A percentile compares a stretch with the other conserved stretches of the same genome.
phyloP scores from a whole-genome alignment of 2,797 vertebrate species.

The Steatocranus sp. region DNA sequence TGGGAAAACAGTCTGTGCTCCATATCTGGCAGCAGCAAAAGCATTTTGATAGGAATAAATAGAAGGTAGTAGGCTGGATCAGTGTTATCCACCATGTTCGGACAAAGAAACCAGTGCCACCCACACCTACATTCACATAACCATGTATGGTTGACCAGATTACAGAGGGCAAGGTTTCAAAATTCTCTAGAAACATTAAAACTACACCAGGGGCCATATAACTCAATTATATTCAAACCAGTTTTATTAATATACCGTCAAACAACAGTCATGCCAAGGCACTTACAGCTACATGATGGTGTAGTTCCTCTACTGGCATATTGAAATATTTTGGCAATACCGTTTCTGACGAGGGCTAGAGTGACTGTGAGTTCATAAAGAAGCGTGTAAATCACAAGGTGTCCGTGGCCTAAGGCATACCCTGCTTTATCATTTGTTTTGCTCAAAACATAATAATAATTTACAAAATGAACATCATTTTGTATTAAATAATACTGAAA shows the following conservation, averaged over 20 bases:
- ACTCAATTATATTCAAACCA: background rate
- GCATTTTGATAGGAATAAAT: background rate
- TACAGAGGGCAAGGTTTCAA: background rate
- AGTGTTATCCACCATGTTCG: background rate
- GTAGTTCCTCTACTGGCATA: background rate
- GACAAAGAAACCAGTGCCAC: background rate
- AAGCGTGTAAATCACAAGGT: background rate
- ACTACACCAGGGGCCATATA: background rate
- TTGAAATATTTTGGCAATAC: accelerated
- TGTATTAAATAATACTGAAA: background rate
- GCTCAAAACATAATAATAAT: background rate
- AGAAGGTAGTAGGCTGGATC: background rate
- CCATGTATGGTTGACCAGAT: background rate
- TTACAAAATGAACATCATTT: background rate
- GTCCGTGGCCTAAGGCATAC: background rate
- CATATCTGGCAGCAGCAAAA: background rate
- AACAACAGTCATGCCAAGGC: accelerated
- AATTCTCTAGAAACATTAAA: background rate
- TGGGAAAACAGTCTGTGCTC: background rate
- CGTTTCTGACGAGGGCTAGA: accelerated
- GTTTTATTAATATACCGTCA: background rate
- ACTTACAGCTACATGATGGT: background rate
- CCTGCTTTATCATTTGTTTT: background rate
- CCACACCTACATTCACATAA: background rate
- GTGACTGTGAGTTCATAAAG: background rate